phyloP scores from a whole-genome alignment of 2,797 vertebrate genomes.

The Rachycentron canadum region DNA sequence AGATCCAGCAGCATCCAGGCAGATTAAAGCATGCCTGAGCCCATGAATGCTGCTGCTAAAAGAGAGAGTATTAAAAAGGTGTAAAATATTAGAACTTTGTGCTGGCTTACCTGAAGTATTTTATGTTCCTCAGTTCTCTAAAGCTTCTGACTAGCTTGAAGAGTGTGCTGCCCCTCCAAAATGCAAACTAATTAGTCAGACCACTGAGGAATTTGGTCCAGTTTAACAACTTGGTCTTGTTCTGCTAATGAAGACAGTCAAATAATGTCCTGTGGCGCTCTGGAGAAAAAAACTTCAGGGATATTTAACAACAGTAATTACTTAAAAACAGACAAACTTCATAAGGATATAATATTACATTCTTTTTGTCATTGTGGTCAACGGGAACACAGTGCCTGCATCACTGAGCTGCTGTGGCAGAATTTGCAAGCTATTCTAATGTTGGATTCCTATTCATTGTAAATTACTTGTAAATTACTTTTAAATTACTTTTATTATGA shows the following conservation, averaged over 20 bases:
- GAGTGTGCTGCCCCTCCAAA: background rate
- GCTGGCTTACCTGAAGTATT: background rate
- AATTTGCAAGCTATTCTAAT: too few relatives aligned
- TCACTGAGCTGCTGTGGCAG: background rate
- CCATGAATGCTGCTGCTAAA: background rate
- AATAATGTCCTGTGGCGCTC: background rate
- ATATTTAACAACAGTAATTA: too few relatives aligned
- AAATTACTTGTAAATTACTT: too few relatives aligned
- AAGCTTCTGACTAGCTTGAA: background rate
- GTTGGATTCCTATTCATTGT: too few relatives aligned
- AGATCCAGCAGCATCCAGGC: slow-evolving; percentile 12
- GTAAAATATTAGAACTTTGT: background rate
- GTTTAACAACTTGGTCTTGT: background rate
- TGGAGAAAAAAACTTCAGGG: background rate
- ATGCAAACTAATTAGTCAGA: background rate
- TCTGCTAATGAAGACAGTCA: background rate
- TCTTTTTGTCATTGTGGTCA: background rate
- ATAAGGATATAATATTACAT: background rate
- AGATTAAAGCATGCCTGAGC: slow-evolving; percentile 27
- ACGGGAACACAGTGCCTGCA: too few relatives aligned
- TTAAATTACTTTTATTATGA: too few relatives aligned
- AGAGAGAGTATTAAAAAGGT: background rate
- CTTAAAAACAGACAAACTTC: background rate
- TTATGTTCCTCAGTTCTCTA: background rate
- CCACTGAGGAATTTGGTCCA: background rate